Evolutionary conservation across 2,888 invertebrate genomes (phyloP), one percentile per base, ranked within the genome.

Genomic region (Brachypterus glaber): DNA sequence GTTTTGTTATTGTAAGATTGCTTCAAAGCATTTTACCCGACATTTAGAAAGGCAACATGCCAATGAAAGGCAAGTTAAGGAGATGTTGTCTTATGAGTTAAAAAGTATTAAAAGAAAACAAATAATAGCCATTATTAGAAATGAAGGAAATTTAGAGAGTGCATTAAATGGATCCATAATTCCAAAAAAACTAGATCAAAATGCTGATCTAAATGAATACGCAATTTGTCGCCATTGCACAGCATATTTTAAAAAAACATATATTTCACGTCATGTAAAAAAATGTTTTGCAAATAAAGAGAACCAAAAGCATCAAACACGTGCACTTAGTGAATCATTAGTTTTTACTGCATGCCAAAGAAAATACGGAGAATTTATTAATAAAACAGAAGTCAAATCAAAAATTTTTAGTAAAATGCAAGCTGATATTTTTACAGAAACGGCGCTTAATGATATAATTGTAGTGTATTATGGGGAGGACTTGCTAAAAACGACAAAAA

Each of bases 391-490:
- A n/a, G 35, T 36, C n/a, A 39, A 39, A 31, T 35, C 17, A 17
- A 25, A 30, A 30, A 35, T 39, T 29, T 39, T 39, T 17, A 2
- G 12, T 4, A 39, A 36, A 16, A 39, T 39, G 31, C 35, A 21
- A 30, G 35, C 24, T 26, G 26, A 26, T 27, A 17, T 26, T 16
- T 29, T 40, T 25, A 36, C 36, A 27, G 8, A 16, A 29, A 37
- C 29, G 12, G 37, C 37, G 15, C 16, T 39, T 17, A 37, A 37
- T 33, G 41, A 41, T 25, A 17, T 35, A 14, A 24, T 41, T 34
- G 33, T 42, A 25, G 21, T 32, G 17, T 33, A 27, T 14, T 34
- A 33, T 32, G 33, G 41, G 2, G 32, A 35, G 29, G 32, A 36
- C 29, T 27, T 40, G 11, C 11, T 37, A 11, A 37, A 40, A 17